Evolutionary conservation across 2,113 vertebrate species (phyloP), one percentile per base, ranked within the genome.

Genomic region (Bos javanicus): DNA sequence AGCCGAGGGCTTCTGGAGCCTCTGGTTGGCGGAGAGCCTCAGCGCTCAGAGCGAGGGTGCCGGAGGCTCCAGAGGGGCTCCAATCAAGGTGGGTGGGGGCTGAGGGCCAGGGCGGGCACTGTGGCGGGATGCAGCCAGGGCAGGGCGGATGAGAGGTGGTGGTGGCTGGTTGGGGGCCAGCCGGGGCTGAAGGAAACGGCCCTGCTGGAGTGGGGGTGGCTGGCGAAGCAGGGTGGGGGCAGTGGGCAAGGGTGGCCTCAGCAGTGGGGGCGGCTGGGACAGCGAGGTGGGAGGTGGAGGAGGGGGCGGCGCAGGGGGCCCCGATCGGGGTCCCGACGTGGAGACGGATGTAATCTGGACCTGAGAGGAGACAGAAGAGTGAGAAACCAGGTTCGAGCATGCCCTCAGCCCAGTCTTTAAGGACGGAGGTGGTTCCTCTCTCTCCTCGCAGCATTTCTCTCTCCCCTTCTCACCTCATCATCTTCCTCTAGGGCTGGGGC

Each of bases 211-310:
- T 0, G 99, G 99, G 0, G 99, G 99, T 0, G 99, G 99, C 98
- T 99, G 99, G 3, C 99, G 99, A 28, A 99, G 99, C 89, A 99
- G 98, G 93, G 99, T 99, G 1, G 99, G 99, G 0, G 99, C 99
- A 0, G 99, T 99, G 3, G 99, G 99, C 43, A 99, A 98, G 0
- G 99, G 98, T 0, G 99, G 99, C 46, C 99, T 99, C 92, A 99
- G 98, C 95, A 99, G 98, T 0, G 99, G 99, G 1, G 99, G 99
- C 0, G 99, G 99, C 98, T 99, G 99, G 33, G 99, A 99, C 87
- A 99, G 98, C 0, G 99, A 99, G 25, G 99, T 98, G 8, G 84
- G 98, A 78, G 95, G 98, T 26, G 97, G 95, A 95, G 99, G 93
- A 23, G 98, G 92, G 56, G 96, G 93, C 0, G 96, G 98, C 2